Base-by-base conservation (phyloP, 1,140 invertebrate genomes). In the Cepaea nemoralis region DNA sequence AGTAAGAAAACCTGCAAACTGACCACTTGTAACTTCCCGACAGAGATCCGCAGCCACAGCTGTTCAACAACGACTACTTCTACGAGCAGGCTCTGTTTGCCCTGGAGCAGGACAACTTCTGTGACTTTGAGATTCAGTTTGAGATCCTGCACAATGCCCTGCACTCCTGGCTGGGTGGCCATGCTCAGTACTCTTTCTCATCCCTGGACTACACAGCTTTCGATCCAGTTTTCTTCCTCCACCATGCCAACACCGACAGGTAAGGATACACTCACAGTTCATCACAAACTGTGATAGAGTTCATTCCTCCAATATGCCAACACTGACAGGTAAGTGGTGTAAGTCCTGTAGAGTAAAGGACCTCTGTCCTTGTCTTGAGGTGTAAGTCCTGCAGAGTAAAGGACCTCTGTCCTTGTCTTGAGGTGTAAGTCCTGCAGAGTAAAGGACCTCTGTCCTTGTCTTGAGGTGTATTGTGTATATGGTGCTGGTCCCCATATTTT, bases 111-210 rank as follows among this genome's bases (percentile, higher is more conserved):
- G 77, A 63, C 35, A 37, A 79, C 73, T 85, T 82, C 81, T 85
- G 84, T 55, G 77, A 85, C 77, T 85, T 85, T 59, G 84, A 85
- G 79, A 67, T 85, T 40, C 84, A 85, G 71, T 85, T 83, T 78
- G 84, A 85, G 69, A 45, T 85, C 16, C 27, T 82, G 27, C 84
- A 85, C 71, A 85, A 83, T 67, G 77, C 82, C 16, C 27, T 84
- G 24, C 83, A 84, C 67, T 73, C 70, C n/a, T 39, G 31, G 76
- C n/a, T 84, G 27, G 83, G 83, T 12, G 83, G 83, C n/a, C 71
- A 66, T 0, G 63, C 63, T 22, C 31, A 70, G 63, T 79, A 75
- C 48, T 82, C 80, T 1, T 50, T 84, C 39, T 79, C 80, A 39
- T 82, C 83, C 0, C 75, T 84, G 22, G 82, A 83, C 66, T 85